Conservation (phyloP, 1,140 invertebrate species). For the Zaprionus camerounensis region DNA sequence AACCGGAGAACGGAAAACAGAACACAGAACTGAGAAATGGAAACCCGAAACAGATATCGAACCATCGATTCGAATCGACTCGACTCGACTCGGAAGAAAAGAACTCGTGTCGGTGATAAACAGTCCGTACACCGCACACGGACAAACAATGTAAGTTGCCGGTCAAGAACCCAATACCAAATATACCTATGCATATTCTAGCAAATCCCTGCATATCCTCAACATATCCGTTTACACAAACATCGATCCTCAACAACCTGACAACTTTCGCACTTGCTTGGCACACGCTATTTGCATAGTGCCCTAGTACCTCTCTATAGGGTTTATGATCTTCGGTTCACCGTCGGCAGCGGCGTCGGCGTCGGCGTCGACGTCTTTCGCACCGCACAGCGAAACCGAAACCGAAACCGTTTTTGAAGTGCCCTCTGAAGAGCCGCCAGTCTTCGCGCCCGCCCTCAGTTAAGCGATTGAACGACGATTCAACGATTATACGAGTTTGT, state of each 20-base stretch:
- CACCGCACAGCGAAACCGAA: not conserved
- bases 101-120: not conserved
- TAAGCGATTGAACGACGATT: not conserved
- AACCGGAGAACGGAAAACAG: constrained; percentile 13
- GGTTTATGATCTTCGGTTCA: not conserved
- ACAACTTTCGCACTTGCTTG: constrained; percentile 69
- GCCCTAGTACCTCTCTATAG: constrained; percentile 4
- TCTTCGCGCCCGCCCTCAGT: constrained; percentile 34
- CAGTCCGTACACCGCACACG: not conserved
- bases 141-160: constrained; percentile 30
- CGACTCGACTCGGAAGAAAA: not conserved
- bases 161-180: not conserved
- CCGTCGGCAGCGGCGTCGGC: not conserved
- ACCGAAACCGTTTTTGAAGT: constrained; percentile 50
- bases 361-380: not conserved
- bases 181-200: not conserved
- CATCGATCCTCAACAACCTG: constrained; percentile 53
- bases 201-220: constrained; percentile 19
- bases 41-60: constrained; percentile 44
- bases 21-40: constrained; percentile 3
- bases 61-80: constrained; percentile 22
- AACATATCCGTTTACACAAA: constrained; percentile 28
- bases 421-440: constrained; percentile 45
- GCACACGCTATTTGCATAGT: constrained; percentile 65
- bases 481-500: not conserved